phyloP scores from a whole-genome alignment of 2,797 vertebrate species.

The Tamandua tetradactyla region DNA sequence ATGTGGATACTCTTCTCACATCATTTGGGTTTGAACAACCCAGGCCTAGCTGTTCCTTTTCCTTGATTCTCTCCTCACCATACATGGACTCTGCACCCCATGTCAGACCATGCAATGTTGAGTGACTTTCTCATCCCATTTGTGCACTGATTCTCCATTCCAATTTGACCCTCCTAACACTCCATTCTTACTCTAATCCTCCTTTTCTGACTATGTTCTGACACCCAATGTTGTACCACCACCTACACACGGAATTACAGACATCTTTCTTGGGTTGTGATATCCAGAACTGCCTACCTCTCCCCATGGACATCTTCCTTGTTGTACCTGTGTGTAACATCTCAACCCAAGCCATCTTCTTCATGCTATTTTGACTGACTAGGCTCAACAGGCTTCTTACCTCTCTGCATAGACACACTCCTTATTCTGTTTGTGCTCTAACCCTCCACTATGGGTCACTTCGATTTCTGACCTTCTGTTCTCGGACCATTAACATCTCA shows the following conservation, averaged over 20 bases:
- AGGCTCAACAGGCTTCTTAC: background rate
- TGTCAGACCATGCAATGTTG: background rate
- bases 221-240: background rate
- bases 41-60: too few species aligned
- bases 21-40: too few species aligned
- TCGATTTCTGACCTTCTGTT: background rate
- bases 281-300: background rate
- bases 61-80: background rate
- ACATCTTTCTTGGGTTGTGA: background rate
- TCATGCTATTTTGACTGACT: background rate
- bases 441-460: background rate
- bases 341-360: background rate
- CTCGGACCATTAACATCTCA: background rate
- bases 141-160: background rate
- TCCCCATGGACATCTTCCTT: background rate
- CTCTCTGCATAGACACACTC: background rate
- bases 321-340: background rate
- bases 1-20: background rate
- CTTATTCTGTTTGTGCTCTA: background rate
- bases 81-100: background rate
- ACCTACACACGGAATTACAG: background rate
- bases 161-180: background rate
- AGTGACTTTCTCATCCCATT: background rate
- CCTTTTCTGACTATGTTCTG: background rate
- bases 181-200: background rate